phyloP scores from a whole-genome alignment of 1,140 invertebrate species.

The Drosophila bipectinata region DNA sequence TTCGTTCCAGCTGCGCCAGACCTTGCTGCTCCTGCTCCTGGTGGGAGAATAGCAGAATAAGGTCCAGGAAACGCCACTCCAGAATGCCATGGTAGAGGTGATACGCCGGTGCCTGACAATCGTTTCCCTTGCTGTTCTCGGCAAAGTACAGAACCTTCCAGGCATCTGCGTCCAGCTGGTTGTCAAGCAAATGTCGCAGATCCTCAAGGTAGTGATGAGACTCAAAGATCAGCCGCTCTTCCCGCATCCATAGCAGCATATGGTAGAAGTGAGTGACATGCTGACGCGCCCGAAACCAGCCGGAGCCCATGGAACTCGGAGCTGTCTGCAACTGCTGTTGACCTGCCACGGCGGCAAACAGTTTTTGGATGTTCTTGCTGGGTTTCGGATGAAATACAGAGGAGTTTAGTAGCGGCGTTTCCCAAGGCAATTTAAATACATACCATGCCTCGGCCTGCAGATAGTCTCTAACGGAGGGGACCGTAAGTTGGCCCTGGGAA shows the following conservation, averaged over 20 bases:
- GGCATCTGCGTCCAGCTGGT: constrained; percentile 44
- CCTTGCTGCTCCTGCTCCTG: constrained; percentile 6
- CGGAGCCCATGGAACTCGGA: neutral
- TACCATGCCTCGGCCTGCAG: constrained; percentile 69
- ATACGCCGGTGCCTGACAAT: constrained; percentile 72
- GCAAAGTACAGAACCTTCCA: constrained; percentile 75
- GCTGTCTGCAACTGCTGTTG: constrained; percentile 48
- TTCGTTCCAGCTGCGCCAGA: constrained; percentile 48
- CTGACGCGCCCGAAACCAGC: constrained; percentile 50
- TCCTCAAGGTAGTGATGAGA: neutral
- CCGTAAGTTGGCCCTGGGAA: constrained; percentile 30
- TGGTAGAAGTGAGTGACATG: constrained; percentile 74
- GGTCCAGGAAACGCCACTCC: constrained; percentile 77
- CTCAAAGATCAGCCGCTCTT: neutral
- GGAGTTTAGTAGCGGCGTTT: neutral
- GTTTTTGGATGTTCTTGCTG: constrained; percentile 73
- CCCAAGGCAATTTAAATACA: neutral
- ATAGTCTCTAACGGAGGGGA: constrained; percentile 33
- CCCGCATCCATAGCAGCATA: constrained; percentile 39
- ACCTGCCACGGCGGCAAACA: constrained; percentile 43
- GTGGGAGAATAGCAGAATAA: constrained; percentile 37
- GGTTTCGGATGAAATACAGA: neutral
- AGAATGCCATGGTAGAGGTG: constrained; percentile 77
- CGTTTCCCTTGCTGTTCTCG: constrained; percentile 74
- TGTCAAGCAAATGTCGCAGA: constrained; percentile 48